These are phyloP conservation scores for Notospermus geniculatus DNA, from an alignment of 1,140 invertebrate genomes.

Conservation along the genomic window DNA sequence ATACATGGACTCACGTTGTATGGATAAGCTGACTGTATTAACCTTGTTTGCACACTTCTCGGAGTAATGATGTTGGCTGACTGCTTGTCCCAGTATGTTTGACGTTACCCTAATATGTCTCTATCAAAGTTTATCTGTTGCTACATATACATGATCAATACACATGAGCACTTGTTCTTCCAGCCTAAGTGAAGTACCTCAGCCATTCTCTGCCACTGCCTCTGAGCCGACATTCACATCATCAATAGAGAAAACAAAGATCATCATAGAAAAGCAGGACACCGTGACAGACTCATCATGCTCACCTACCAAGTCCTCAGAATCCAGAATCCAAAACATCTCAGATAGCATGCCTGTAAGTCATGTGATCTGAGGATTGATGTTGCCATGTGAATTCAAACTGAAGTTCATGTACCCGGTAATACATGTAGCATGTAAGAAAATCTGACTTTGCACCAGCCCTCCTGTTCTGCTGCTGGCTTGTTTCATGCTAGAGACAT, in stretches of 20 bases:
- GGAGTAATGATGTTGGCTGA: too few species aligned
- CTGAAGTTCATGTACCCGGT: too few species aligned
- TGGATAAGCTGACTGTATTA: too few species aligned
- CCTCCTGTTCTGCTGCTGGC: too few species aligned
- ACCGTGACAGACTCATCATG: conserved; percentile 53
- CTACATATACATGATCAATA: conserved; percentile 4
- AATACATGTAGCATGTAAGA: too few species aligned
- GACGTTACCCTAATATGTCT: too few species aligned
- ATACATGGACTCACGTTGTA: too few species aligned
- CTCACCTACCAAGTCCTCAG: neutral
- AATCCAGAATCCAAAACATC: neutral
- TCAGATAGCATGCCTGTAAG: neutral
- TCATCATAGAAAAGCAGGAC: conserved; percentile 77
- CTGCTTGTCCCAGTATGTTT: too few species aligned
- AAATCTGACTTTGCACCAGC: too few species aligned
- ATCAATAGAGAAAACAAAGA: conserved; percentile 76
- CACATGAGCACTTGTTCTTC: conserved; percentile 12
- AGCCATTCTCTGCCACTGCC: conserved; percentile 49
- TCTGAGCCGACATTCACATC: conserved; percentile 67
- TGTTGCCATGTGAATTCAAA: neutral
- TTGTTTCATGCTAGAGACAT: too few species aligned
- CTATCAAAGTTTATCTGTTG: too few species aligned
- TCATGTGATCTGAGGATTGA: neutral
- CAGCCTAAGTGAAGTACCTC: conserved; percentile 60
- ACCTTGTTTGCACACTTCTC: too few species aligned